phyloP scores from a whole-genome alignment of 2,797 vertebrate genomes.

The Falco peregrinus region DNA sequence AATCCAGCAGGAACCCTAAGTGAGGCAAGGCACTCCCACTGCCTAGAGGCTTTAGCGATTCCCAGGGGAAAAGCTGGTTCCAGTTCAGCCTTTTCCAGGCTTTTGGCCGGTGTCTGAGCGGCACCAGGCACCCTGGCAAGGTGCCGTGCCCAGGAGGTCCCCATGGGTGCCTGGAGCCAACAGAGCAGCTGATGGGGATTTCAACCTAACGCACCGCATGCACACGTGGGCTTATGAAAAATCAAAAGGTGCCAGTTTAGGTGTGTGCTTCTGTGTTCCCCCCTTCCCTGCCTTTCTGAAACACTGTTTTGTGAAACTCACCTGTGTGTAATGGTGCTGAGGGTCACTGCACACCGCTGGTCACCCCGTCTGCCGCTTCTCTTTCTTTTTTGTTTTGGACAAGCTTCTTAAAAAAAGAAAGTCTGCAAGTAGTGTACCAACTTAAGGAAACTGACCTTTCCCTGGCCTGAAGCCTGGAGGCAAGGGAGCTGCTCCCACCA shows the following conservation, averaged over 20 bases:
- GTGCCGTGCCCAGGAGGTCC: neutral
- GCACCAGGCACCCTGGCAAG: neutral
- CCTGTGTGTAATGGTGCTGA: fast-evolving
- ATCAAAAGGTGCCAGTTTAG: neutral
- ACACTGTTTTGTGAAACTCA: neutral
- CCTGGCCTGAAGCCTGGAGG: neutral
- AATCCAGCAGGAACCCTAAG: neutral
- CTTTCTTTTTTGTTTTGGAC: neutral
- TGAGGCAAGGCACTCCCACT: fast-evolving
- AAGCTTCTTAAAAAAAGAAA: neutral
- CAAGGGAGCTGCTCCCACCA: neutral
- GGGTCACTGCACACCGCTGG: neutral
- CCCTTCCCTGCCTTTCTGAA: conserved; percentile 30
- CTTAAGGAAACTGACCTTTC: neutral
- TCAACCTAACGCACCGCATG: neutral
- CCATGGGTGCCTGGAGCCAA: fast-evolving
- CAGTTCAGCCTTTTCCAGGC: neutral
- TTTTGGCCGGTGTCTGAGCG: neutral
- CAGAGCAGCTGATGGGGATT: neutral
- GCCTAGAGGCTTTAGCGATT: neutral
- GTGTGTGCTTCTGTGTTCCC: neutral
- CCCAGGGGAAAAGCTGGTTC: neutral
- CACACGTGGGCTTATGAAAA: fast-evolving
- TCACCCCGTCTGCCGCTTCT: neutral
- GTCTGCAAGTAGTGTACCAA: neutral